Percentiles rank a stretch among this genome's conserved stretches.
phyloP scores from a whole-genome alignment of 2,797 vertebrate genomes.

The Geotrypetes seraphini region DNA sequence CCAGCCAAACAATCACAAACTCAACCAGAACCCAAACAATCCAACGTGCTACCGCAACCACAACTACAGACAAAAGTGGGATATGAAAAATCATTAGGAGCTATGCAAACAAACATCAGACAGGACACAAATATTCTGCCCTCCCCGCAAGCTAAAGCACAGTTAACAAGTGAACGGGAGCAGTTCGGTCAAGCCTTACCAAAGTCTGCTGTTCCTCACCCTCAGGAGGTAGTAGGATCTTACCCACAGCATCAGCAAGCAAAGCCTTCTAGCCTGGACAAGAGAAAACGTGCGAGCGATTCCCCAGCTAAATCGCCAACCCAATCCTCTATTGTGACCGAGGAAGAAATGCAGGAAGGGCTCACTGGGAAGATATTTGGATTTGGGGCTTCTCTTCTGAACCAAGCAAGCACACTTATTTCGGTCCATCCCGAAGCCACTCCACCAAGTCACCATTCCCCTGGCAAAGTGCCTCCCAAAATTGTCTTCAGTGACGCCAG shows the following conservation, averaged over 20 bases:
- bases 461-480: conserved; percentile 78
- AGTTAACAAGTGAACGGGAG: conserved; percentile 22
- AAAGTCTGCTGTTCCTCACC: conserved; percentile 72
- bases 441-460: conserved; percentile 65
- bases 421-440: conserved; percentile 78
- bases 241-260: conserved; percentile 62
- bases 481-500: conserved; percentile 72
- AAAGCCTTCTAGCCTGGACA: conserved; percentile 58
- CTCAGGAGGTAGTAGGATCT: conserved; percentile 67
- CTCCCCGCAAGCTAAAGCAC: conserved; percentile 51
- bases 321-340: conserved; percentile 23
- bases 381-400: conserved; percentile 89
- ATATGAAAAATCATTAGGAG: conserved; percentile 28
- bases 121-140: conserved; percentile 28
- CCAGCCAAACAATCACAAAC: conserved; percentile 69
- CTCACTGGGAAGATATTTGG: conserved; percentile 94
- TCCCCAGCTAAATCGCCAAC: conserved; percentile 62
- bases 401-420: conserved; percentile 92
- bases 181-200: conserved; percentile 60
- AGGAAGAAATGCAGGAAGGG: conserved; percentile 84
- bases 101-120: conserved; percentile 31
- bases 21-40: conserved; percentile 32
- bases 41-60: conserved; percentile 7
- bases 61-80: conserved; percentile 19
- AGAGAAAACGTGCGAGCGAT: conserved; percentile 71